Evolutionary conservation across 2,113 vertebrate genomes (phyloP).

Genomic region (Oophaga pumilio): DNA sequence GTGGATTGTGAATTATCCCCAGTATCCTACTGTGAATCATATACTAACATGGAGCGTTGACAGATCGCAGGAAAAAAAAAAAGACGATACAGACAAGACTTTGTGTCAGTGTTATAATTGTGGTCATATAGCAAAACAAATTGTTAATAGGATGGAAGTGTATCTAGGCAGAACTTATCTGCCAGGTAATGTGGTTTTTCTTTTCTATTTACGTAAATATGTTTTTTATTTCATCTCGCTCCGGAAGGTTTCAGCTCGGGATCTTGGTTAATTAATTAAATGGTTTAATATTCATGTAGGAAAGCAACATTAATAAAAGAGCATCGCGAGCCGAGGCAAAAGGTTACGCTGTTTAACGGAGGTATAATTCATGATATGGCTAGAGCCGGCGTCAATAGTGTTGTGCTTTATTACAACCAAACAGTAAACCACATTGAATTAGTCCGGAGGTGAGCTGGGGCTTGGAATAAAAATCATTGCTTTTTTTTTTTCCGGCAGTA

Average conservation of each 20-base stretch:
- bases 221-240: constrained; percentile 18
- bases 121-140: neutral
- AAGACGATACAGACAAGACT: neutral
- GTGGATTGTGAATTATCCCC: constrained; percentile 11
- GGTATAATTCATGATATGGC: constrained; percentile 66
- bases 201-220: constrained; percentile 10
- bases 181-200: neutral
- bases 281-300: constrained; percentile 62
- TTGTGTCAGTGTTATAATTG: neutral
- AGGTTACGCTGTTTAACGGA: constrained; percentile 61
- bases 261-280: constrained; percentile 49
- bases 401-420: constrained; percentile 62
- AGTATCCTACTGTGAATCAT: neutral
- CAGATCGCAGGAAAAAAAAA: neutral
- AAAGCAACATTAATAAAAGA: constrained; percentile 70
- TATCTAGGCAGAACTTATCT: neutral
- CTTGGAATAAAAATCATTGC: constrained; percentile 18
- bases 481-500: neutral
- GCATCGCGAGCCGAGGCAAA: constrained; percentile 56
- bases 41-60: neutral
- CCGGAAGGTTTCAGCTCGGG: constrained; percentile 59
- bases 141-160: neutral
- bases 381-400: constrained; percentile 61
- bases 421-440: constrained; percentile 65
- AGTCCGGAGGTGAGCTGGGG: constrained; percentile 59